Percentiles rank a stretch among this genome's conserved stretches.
Evolutionary conservation across 2,113 vertebrate genomes (phyloP).

Genomic region (Megalops atlanticus): DNA sequence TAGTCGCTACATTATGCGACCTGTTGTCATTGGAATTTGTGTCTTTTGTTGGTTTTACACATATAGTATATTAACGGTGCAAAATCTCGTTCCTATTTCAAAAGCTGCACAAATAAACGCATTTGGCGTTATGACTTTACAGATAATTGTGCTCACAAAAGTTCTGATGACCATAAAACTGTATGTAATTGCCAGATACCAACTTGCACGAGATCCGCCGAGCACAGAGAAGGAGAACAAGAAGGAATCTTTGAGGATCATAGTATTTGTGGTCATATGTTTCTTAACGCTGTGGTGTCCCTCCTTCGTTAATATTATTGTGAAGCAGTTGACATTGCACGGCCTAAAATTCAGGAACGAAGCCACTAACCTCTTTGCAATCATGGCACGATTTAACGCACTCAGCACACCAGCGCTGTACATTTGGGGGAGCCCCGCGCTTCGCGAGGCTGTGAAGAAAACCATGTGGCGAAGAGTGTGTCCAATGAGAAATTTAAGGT

Average conservation of each 20-base stretch:
- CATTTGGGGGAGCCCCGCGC: slow-evolving; percentile 27
- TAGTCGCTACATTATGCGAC: slow-evolving; percentile 13
- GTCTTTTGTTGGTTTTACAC: slow-evolving; percentile 27
- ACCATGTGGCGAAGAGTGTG: slow-evolving; percentile 14
- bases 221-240: slow-evolving; percentile 25
- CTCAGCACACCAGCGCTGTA: slow-evolving; percentile 17
- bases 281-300: slow-evolving; percentile 29
- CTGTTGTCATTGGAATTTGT: slow-evolving; percentile 19
- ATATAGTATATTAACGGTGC: slow-evolving; percentile 21
- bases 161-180: slow-evolving; percentile 27
- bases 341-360: slow-evolving; percentile 19
- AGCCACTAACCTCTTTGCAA: slow-evolving; percentile 26
- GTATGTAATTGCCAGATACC: slow-evolving; percentile 28
- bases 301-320: slow-evolving; percentile 29
- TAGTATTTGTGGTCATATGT: slow-evolving; percentile 23
- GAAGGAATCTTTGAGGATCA: slow-evolving; percentile 23
- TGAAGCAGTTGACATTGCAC: slow-evolving; percentile 15
- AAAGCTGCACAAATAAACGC: slow-evolving; percentile 21
- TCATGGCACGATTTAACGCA: slow-evolving; percentile 29
- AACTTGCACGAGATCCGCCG: slow-evolving; percentile 24
- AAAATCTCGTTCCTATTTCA: slow-evolving; percentile 11
- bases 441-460: slow-evolving; percentile 21
- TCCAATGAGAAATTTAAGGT: not conserved
- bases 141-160: slow-evolving; percentile 24
- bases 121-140: slow-evolving; percentile 13